These are phyloP conservation scores for Allophyes oxyacanthae DNA, from an alignment of 2,888 invertebrate genomes.

Conservation along the genomic window DNA sequence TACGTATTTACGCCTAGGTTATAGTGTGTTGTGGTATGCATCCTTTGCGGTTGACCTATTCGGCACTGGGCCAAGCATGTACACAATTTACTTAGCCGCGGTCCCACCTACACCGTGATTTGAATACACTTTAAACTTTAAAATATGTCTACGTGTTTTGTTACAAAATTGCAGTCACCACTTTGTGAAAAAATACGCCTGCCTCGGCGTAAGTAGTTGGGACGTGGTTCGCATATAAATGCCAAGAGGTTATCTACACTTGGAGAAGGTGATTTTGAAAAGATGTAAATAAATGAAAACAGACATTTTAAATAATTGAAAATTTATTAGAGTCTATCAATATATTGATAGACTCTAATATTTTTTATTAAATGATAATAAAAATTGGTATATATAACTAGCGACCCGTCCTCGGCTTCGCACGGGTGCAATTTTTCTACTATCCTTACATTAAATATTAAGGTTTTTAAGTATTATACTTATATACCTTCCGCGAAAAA, in stretches of 20 bases:
- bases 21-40: conserved; percentile 63
- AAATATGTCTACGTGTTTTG: conserved; percentile 58
- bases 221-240: conserved; percentile 7
- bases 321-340: no score
- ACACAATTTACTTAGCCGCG: conserved; percentile 85
- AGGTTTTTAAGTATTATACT: no score
- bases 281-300: not conserved
- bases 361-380: no score
- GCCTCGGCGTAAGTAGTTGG: conserved; percentile 8
- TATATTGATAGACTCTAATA: no score
- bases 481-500: no score
- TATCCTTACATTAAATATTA: no score
- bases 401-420: no score
- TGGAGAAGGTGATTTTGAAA: no score
- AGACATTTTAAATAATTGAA: no score
- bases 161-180: conserved; percentile 43
- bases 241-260: not conserved
- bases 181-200: conserved; percentile 39
- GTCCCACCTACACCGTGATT: conserved; percentile 78
- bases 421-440: no score
- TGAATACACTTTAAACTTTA: conserved; percentile 78
- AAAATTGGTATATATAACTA: no score
- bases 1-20: conserved; percentile 53
- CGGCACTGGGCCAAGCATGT: conserved; percentile 86
- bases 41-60: conserved; percentile 77